Percentiles rank a stretch among this genome's conserved stretches.
phyloP scores from a whole-genome alignment of 2,888 invertebrate genomes.

The Ormyrus labotus region DNA sequence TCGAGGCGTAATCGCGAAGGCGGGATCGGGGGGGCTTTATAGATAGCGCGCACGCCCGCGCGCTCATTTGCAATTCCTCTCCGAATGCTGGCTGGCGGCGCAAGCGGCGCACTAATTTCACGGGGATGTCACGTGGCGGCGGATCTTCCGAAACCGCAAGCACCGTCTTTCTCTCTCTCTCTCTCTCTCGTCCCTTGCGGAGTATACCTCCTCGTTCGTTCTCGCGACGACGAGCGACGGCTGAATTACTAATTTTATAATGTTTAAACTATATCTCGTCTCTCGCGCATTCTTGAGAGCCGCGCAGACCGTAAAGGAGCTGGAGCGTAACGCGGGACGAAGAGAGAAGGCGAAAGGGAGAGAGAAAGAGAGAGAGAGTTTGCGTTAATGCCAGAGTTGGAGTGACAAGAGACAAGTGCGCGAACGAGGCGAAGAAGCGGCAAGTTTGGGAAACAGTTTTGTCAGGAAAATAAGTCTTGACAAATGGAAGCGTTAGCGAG shows the following conservation, averaged over 20 bases:
- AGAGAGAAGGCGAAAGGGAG: slow-evolving; percentile 9
- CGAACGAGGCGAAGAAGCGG: not conserved
- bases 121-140: not conserved
- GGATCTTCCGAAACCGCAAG: not conserved
- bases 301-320: not conserved
- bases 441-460: slow-evolving; percentile 28
- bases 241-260: too few species aligned
- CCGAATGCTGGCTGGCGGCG: not conserved
- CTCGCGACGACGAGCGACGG: too few species aligned
- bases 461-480: slow-evolving; percentile 30
- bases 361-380: slow-evolving; percentile 9
- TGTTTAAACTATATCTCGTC: too few species aligned
- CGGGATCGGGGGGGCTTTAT: slow-evolving; percentile 5
- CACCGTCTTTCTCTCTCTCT: not conserved
- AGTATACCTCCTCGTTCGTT: too few species aligned
- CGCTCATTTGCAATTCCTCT: slow-evolving; percentile 33
- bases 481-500: slow-evolving; percentile 40
- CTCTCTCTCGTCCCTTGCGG: not conserved
- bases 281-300: too few species aligned
- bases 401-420: slow-evolving; percentile 9
- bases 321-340: not conserved
- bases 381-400: slow-evolving; percentile 29
- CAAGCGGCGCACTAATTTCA: not conserved
- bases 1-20: not conserved
- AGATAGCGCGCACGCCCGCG: slow-evolving; percentile 3